Conservation (phyloP, 2,888 invertebrate species). For the Philhelius pedissequus region DNA sequence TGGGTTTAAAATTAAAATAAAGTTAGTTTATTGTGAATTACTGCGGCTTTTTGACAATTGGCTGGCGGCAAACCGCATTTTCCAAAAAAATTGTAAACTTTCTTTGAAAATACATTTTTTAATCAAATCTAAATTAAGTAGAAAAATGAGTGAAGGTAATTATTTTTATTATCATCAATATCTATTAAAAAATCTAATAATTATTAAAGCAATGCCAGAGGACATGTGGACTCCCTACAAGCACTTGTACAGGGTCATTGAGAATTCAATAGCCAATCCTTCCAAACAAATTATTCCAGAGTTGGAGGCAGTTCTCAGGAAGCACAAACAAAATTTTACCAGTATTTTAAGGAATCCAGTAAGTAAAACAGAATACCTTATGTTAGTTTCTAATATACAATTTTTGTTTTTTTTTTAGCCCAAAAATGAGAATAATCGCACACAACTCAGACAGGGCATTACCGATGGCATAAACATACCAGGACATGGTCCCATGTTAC, state of each 20-base stretch:
- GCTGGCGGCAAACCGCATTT: slow-evolving; percentile 64
- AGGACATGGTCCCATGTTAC: slow-evolving; percentile 85
- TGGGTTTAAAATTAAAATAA: neutral
- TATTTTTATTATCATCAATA: neutral
- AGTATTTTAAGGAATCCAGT: slow-evolving; percentile 92
- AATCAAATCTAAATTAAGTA: neutral
- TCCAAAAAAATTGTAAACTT: slow-evolving; percentile 27
- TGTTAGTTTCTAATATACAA: neutral
- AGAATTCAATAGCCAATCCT: slow-evolving; percentile 83
- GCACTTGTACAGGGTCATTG: slow-evolving; percentile 85
- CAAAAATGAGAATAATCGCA: slow-evolving; percentile 88
- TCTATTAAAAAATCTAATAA: neutral
- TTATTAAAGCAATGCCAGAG: slow-evolving; percentile 78
- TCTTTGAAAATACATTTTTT: neutral
- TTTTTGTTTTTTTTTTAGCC: slow-evolving; percentile 80
- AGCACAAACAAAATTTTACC: slow-evolving; percentile 92
- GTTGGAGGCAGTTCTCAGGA: slow-evolving; percentile 87
- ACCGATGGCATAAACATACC: slow-evolving; percentile 88
- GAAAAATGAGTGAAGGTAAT: slow-evolving; percentile 54
- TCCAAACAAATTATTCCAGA: slow-evolving; percentile 81
- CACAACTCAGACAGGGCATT: slow-evolving; percentile 89
- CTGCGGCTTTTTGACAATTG: neutral
- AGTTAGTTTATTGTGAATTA: slow-evolving; percentile 17
- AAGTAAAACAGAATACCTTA: slow-evolving; percentile 74
- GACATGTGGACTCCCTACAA: slow-evolving; percentile 93